Base-by-base conservation (phyloP, 1,140 invertebrate genomes). In the Drosophila pseudoananassae region DNA sequence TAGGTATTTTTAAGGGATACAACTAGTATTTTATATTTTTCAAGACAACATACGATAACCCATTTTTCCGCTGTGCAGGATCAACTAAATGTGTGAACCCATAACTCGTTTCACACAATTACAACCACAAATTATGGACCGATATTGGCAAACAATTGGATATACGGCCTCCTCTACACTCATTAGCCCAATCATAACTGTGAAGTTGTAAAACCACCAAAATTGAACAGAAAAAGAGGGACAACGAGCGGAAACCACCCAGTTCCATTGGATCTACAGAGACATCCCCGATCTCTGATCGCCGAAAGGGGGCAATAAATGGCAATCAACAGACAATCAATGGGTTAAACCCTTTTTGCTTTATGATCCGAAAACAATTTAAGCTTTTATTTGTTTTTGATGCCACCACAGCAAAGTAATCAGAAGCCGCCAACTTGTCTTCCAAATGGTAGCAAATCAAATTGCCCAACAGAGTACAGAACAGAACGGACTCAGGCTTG, bases 351-450 rank as follows among this genome's bases (percentile, higher is more conserved):
- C 83, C 78, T 73, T 82, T 78, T 76, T 82, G 78, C 78, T 87
- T 87, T 87, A 88, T 88, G 82, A 85, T 87, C 83, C 73, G 83
- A 87, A 88, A 82, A 87, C 83, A 87, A 87, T 87, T 87, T 88
- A 83, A 79, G 83, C 78, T 88, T 87, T 87, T 87, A 87, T 87
- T 87, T 88, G 83, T 83, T 87, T 88, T 83, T 73, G 82, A 87
- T 85, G 74, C 81, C 77, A 85, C 83, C 79, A 82, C 74, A 87
- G 75, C 69, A 56, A 63, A 60, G 77, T 76, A 87, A 87, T 82
- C 82, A 87, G 56, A 27, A 59, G 71, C 52, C 58, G 36, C 55
- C 38, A 66, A 40, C 52, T 52, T 60, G 70, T 60, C 68, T 76
- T 68, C 47, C 68, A 82, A 87, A 82, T 87, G 70, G 70, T 82